A percentile compares a stretch with the other conserved stretches of the same genome.
phyloP scores from a whole-genome alignment of 2,797 vertebrate genomes.

The Podarcis siculus region DNA sequence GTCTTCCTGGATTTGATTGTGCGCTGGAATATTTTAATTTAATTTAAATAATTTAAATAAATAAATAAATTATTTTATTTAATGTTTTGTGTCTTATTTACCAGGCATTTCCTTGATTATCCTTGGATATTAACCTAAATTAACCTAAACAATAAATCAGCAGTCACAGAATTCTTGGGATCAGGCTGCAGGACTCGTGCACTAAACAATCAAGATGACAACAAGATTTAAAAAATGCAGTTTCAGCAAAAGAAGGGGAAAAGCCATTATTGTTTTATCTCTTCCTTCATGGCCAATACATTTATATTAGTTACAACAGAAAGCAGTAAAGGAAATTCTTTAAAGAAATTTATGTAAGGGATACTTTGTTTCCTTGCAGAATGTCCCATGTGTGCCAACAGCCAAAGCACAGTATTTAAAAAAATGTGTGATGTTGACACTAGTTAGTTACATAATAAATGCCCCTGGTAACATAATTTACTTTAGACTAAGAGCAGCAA shows the following conservation, averaged over 20 bases:
- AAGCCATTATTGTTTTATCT: neutral
- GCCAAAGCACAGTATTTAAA: conserved; percentile 24
- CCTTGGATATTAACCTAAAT: neutral
- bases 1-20: neutral
- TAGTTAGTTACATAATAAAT: conserved; percentile 56
- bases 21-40: too few relatives aligned
- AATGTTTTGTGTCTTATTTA: neutral
- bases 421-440: conserved; percentile 51
- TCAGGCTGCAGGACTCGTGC: neutral
- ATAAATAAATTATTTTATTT: too few relatives aligned
- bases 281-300: too few relatives aligned
- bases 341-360: neutral
- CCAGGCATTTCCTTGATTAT: neutral
- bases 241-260: neutral
- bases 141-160: neutral
- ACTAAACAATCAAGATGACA: too few relatives aligned
- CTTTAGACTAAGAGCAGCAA: conserved; percentile 56
- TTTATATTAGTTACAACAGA: neutral
- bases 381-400: neutral
- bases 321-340: neutral
- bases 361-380: neutral
- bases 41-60: too few relatives aligned
- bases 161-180: neutral
- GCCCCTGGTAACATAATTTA: conserved; percentile 62
- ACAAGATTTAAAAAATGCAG: neutral